A percentile compares a stretch with the other conserved stretches of the same genome.
These are phyloP conservation scores for Epistrophella euchroma DNA, from an alignment of 2,888 invertebrate genomes.

Conservation along the genomic window DNA sequence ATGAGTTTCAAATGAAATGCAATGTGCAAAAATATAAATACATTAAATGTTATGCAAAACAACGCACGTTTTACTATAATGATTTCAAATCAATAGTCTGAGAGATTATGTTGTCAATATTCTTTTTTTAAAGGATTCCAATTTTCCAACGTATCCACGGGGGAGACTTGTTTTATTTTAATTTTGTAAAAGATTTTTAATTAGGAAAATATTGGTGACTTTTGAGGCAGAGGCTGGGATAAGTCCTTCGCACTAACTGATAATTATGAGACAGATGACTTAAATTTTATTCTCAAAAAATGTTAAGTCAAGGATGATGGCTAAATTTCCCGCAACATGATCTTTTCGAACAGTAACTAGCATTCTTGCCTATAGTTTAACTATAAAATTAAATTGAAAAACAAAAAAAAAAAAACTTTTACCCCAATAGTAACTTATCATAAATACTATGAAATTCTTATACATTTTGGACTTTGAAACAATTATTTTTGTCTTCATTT, in stretches of 20 bases:
- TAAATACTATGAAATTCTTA: neutral
- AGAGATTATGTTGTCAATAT: neutral
- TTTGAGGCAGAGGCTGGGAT: no score
- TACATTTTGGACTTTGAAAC: conserved; percentile 27
- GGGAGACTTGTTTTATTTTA: no score
- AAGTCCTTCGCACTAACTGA: no score
- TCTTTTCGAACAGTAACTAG: no score
- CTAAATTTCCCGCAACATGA: no score
- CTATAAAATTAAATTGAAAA: neutral
- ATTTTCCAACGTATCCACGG: no score
- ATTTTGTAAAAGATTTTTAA: no score
- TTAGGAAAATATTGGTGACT: no score
- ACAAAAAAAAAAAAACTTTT: neutral
- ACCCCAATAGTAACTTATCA: neutral
- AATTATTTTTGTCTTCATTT: neutral
- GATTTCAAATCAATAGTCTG: neutral
- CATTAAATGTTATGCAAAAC: conserved; percentile 1
- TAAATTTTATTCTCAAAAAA: no score
- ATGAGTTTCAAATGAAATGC: conserved; percentile 40
- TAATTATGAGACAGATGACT: no score
- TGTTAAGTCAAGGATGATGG: no score
- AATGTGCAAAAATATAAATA: neutral
- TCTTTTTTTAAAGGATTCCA: neutral
- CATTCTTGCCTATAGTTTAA: neutral
- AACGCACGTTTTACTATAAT: neutral